phyloP scores from a whole-genome alignment of 1,140 invertebrate genomes.

The Pogonus chalceus region DNA sequence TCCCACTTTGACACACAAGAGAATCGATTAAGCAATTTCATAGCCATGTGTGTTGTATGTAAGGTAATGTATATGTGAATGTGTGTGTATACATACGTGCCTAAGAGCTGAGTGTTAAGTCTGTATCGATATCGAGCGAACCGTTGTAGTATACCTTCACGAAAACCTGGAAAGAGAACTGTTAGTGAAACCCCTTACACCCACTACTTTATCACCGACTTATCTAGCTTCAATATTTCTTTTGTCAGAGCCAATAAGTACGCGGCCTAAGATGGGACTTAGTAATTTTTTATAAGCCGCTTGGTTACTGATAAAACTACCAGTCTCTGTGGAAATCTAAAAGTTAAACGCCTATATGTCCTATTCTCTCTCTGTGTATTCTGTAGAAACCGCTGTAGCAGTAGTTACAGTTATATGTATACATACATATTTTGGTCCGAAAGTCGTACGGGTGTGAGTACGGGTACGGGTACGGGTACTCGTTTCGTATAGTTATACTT shows the following conservation, averaged over 20 bases:
- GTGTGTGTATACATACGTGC: background rate
- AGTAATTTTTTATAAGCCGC: background rate
- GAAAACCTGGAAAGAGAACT: no score
- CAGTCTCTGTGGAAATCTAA: background rate
- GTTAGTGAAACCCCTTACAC: no score
- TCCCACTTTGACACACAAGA: background rate
- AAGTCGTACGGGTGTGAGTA: no score
- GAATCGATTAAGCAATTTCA: background rate
- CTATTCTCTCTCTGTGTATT: no score
- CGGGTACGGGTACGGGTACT: no score
- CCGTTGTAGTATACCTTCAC: background rate
- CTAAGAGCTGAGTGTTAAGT: background rate
- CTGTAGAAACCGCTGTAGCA: no score
- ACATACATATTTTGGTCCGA: no score
- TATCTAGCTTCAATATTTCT: conserved; percentile 11
- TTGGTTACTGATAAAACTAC: background rate
- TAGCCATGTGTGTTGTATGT: background rate
- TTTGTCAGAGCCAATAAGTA: conserved; percentile 11
- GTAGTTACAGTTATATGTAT: no score
- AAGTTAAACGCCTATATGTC: no score
- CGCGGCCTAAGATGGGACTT: background rate
- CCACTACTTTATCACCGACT: conserved; percentile 8
- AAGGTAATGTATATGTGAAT: background rate
- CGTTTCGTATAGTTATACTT: no score
- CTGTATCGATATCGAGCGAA: background rate